Conservation (phyloP, 2,113 vertebrate genomes). For the Lethenteron camtschaticum region DNA sequence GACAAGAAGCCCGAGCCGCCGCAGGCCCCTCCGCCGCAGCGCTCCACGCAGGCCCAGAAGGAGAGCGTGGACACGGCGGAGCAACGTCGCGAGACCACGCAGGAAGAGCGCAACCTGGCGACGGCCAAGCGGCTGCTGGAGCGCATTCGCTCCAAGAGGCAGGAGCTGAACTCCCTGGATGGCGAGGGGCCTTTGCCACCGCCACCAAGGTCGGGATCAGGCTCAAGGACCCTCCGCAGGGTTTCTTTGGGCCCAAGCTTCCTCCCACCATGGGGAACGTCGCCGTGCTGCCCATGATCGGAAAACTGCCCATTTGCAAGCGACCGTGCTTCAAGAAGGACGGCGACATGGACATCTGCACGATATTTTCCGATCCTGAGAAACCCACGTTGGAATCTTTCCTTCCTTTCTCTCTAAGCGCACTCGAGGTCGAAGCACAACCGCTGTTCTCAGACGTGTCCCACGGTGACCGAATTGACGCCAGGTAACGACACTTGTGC, state of each 20-base stretch:
- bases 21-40: conserved; percentile 22
- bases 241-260: conserved; percentile 88
- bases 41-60: background rate
- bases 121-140: conserved; percentile 75
- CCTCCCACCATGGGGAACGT: conserved; percentile 68
- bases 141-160: conserved; percentile 62
- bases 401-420: too few species aligned
- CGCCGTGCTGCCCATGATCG: conserved; percentile 65
- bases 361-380: too few species aligned
- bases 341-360: conserved; percentile 1
- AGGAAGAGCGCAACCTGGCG: conserved; percentile 52
- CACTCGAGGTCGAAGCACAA: too few species aligned
- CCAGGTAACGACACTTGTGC: background rate
- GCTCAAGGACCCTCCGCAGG: conserved; percentile 84
- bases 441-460: background rate
- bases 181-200: conserved; percentile 23
- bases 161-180: conserved; percentile 25
- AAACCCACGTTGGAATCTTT: too few species aligned
- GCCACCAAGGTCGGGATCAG: conserved; percentile 51
- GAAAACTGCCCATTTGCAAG: conserved; percentile 55
- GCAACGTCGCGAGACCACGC: conserved; percentile 29
- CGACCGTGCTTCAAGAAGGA: conserved; percentile 33
- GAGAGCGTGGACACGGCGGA: conserved; percentile 12
- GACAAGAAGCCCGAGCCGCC: conserved; percentile 22
- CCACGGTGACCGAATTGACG: background rate